Evolutionary conservation across 2,888 invertebrate genomes (phyloP).

Genomic region (Drosophila neotestacea): DNA sequence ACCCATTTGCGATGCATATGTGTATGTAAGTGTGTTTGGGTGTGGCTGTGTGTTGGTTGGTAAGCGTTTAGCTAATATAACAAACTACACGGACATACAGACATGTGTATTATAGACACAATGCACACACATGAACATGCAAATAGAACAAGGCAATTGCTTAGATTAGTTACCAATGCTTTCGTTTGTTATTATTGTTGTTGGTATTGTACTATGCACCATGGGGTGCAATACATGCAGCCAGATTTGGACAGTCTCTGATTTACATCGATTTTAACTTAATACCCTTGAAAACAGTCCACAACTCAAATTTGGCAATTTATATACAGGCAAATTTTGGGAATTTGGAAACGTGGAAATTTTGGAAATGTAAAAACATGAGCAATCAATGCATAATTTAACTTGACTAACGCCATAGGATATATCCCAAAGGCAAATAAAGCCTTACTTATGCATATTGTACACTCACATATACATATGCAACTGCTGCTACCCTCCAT

Average conservation of each 20-base stretch:
- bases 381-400: conserved; percentile 44
- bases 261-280: conserved; percentile 5
- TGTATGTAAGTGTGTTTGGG: conserved; percentile 3
- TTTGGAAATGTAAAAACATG: conserved; percentile 4
- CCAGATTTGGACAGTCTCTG: not conserved
- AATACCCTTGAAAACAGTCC: not conserved
- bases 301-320: not conserved
- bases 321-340: not conserved
- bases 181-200: conserved; percentile 6
- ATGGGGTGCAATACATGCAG: conserved; percentile 2
- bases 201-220: conserved; percentile 12
- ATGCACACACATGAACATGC: conserved; percentile 35
- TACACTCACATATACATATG: conserved; percentile 9
- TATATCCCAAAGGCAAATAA: conserved; percentile 23
- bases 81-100: conserved; percentile 54
- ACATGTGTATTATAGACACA: conserved; percentile 15
- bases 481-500: not conserved
- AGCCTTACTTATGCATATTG: conserved; percentile 24
- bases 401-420: conserved; percentile 26
- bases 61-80: conserved; percentile 76
- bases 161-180: conserved; percentile 62
- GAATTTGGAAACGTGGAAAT: not conserved
- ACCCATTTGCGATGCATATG: conserved; percentile 33
- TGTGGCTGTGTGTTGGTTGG: conserved; percentile 18
- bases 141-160: conserved; percentile 65